Conservation (phyloP, 2,888 invertebrate genomes). For the Plebejus anna region DNA sequence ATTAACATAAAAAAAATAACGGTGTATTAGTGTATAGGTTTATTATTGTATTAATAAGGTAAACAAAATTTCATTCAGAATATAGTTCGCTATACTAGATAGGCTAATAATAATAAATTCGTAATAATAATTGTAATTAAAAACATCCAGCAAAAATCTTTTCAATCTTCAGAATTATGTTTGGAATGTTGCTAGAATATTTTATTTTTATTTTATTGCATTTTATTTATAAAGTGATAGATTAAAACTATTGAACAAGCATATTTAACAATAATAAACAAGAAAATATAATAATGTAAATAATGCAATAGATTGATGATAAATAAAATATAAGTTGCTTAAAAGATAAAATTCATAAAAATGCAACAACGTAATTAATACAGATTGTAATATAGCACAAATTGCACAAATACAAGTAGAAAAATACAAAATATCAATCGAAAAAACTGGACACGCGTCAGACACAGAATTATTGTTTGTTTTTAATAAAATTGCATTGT, state of each 20-base stretch:
- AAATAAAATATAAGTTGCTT: slow-evolving; percentile 8
- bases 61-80: neutral
- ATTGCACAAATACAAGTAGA: slow-evolving; percentile 3
- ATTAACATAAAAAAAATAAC: too few relatives aligned
- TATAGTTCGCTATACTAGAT: neutral
- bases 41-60: too few relatives aligned
- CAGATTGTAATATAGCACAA: neutral
- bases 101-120: neutral
- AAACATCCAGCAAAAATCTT: neutral
- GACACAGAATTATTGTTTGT: slow-evolving; percentile 50
- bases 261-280: neutral
- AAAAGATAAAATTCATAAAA: neutral
- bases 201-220: neutral
- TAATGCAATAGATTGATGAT: neutral
- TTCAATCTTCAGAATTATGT: neutral
- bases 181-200: neutral
- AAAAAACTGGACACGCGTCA: slow-evolving; percentile 71
- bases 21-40: too few relatives aligned
- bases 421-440: slow-evolving; percentile 28
- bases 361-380: neutral
- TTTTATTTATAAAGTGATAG: neutral
- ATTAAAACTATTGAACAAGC: neutral
- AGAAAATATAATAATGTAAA: neutral
- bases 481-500: slow-evolving; percentile 63
- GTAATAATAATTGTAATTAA: neutral